Base-by-base conservation (phyloP, 1,140 invertebrate genomes). In the Carposina sasakii region DNA sequence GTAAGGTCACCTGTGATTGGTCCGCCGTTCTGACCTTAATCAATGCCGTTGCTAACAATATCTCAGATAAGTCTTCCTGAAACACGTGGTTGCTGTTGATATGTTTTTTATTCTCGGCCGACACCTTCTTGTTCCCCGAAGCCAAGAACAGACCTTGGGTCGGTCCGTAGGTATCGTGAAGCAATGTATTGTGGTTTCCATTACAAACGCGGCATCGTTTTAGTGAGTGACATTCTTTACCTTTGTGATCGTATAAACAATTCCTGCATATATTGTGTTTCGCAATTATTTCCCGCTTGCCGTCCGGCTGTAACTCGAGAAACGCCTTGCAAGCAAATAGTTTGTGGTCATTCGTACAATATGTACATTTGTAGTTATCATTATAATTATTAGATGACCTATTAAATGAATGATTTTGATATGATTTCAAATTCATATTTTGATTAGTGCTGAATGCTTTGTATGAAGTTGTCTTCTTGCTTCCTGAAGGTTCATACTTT, bases 121-220 rank as follows among this genome's bases (percentile, higher is more conserved):
- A 19, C 20, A 16, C 22, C 30, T 21, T 39, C 8, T 1, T 39
- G 36, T 22, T 13, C 22, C 22, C 13, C 8, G 36, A 10, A 8
- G 5, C 19, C 19, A 10, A 5, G 17, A 21, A 9, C 36, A 4
- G 36, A 20, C 12, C 1, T 2, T 8, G 15, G 2, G 36, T 3
- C 2, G 4, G 13, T 17, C 17, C 2, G 26, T 42, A 57, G 8
- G 54, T 28, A 0, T 57, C 54, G 15, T 57, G 54, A 22, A 57
- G 23, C n/a, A 56, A 15, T 13, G 54, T 52, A 24, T 57, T 52
- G 20, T 57, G 54, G 33, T 36, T 48, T 19, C 34, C 45, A 28
- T 50, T 33, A 21, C 54, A 56, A 8, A 43, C 40, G 10, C 45
- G 48, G 21, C 54, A 57, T 2, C 49, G 24, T 46, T 52, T 52